These are phyloP conservation scores for Trichogramma pretiosum DNA, from an alignment of 1,140 invertebrate species.

Conservation along the genomic window DNA sequence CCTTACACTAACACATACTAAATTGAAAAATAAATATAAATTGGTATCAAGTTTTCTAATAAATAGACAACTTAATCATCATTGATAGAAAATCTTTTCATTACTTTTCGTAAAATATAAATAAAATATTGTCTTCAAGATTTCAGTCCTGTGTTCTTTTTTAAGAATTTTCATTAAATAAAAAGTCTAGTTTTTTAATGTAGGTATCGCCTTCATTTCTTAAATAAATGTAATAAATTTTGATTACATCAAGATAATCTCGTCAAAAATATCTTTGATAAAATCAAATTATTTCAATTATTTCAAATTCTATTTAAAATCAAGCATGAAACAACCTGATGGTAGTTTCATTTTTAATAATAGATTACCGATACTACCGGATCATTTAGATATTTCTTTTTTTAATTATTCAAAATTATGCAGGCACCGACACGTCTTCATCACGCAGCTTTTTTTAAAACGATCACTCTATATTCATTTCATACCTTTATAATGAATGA, in stretches of 20 bases:
- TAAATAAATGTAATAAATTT: constrained; percentile 14
- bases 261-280: constrained; percentile 20
- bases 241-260: constrained; percentile 17
- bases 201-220: constrained; percentile 6
- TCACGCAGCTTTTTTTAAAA: background rate
- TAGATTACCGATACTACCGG: constrained; percentile 1
- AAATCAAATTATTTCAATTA: no score
- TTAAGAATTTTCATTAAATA: background rate
- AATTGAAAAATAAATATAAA: no score
- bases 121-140: constrained; percentile 6
- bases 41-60: no score
- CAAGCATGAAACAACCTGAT: constrained; percentile 12
- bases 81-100: background rate
- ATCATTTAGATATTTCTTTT: constrained; percentile 1
- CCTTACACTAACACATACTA: no score
- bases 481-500: constrained; percentile 14
- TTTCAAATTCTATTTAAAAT: constrained; percentile 14
- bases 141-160: constrained; percentile 1
- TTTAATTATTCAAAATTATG: constrained; percentile 29
- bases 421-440: constrained; percentile 41
- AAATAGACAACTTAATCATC: background rate
- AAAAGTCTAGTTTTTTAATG: background rate
- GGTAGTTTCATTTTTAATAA: constrained; percentile 7
- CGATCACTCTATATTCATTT: background rate
- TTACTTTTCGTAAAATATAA: background rate